Percentiles rank a stretch among this genome's conserved stretches.
These are phyloP conservation scores for Aphaenogaster rudis DNA, from an alignment of 1,140 invertebrate species.

Conservation along the genomic window DNA sequence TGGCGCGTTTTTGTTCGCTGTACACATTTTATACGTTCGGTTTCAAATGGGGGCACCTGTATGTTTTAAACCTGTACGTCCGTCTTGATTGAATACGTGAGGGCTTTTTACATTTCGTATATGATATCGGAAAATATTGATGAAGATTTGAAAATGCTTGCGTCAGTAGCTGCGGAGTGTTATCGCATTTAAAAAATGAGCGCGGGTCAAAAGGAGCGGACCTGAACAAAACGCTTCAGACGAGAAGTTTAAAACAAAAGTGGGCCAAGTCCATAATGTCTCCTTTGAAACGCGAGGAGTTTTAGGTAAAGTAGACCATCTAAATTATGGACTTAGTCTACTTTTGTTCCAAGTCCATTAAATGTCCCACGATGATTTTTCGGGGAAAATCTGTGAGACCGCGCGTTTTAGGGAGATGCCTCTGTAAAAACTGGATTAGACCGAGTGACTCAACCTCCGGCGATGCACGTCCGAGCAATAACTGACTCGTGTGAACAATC, in stretches of 20 bases:
- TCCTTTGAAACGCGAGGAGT: constrained; percentile 21
- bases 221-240: background rate
- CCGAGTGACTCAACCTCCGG: background rate
- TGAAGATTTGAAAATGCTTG: background rate
- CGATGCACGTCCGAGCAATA: background rate
- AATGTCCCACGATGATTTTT: constrained; percentile 26
- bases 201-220: background rate
- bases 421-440: background rate
- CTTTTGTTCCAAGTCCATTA: constrained; percentile 19
- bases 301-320: constrained; percentile 24
- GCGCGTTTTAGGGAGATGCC: too few species aligned
- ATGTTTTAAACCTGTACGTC: background rate
- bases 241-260: constrained; percentile 17
- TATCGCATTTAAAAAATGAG: background rate
- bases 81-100: background rate
- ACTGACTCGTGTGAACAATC: constrained; percentile 22
- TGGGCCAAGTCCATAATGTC: constrained; percentile 5
- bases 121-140: background rate
- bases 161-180: background rate
- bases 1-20: background rate
- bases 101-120: background rate
- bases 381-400: background rate
- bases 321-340: constrained; percentile 44
- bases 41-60: too few species aligned
- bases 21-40: background rate